phyloP scores from a whole-genome alignment of 2,797 vertebrate species.

The Epinephelus coioides region DNA sequence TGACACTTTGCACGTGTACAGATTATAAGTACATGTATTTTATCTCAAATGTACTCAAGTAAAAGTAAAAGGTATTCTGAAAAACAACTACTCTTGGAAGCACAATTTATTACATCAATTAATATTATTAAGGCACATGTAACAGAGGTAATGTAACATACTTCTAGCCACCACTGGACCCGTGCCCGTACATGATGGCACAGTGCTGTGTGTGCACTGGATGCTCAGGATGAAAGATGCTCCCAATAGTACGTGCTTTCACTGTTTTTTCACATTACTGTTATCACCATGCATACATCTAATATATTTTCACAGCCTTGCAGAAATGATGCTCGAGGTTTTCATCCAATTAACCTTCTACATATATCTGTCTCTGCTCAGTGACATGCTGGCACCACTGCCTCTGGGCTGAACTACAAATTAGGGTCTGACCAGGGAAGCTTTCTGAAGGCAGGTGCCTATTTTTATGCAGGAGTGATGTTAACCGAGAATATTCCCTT shows the following conservation, averaged over 20 bases:
- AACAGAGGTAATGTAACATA: too few species aligned
- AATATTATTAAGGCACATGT: too few species aligned
- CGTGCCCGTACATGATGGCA: not conserved
- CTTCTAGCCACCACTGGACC: not conserved
- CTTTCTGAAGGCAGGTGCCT: constrained; percentile 17
- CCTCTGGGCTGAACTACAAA: constrained; percentile 29
- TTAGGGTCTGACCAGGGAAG: constrained; percentile 10
- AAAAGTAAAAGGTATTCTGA: too few species aligned
- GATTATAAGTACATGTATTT: too few species aligned
- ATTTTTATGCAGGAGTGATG: constrained; percentile 10
- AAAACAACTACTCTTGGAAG: too few species aligned
- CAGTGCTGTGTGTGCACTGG: not conserved
- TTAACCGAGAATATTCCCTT: not conserved
- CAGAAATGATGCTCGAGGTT: constrained; percentile 4
- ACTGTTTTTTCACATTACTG: not conserved
- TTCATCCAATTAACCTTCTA: constrained; percentile 40
- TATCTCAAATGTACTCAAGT: too few species aligned
- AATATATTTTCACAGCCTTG: not conserved
- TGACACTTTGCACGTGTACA: not conserved
- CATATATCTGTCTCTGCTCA: constrained; percentile 36
- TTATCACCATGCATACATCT: not conserved
- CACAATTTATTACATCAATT: too few species aligned
- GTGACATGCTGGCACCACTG: constrained; percentile 8
- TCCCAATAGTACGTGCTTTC: not conserved
- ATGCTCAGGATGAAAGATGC: not conserved